Evolutionary conservation across 2,797 vertebrate genomes (phyloP).

Genomic region (Etheostoma perlongum): DNA sequence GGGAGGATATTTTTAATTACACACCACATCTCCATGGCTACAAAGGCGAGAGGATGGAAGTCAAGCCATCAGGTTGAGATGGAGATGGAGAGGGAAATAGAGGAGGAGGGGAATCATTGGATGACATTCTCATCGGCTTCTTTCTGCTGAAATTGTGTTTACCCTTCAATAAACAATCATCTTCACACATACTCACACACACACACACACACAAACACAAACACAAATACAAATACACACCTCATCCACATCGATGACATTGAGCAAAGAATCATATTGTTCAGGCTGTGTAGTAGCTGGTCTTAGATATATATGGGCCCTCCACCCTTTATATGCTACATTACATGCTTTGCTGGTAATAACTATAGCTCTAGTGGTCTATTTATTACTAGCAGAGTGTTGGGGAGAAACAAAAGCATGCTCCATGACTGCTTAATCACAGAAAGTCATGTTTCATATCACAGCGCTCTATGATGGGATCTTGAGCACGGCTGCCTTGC

Average conservation of each 20-base stretch:
- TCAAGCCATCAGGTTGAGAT: slow-evolving; percentile 58
- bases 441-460: slow-evolving; percentile 63
- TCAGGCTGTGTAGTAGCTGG: slow-evolving; percentile 38
- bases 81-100: slow-evolving; percentile 50
- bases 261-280: slow-evolving; percentile 52
- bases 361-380: slow-evolving; percentile 38
- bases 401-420: slow-evolving; percentile 47
- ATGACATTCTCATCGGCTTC: slow-evolving; percentile 57
- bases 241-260: slow-evolving; percentile 37
- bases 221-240: slow-evolving; percentile 14
- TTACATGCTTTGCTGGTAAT: slow-evolving; percentile 58
- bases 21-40: slow-evolving; percentile 73
- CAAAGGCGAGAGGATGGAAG: slow-evolving; percentile 54
- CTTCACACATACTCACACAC: slow-evolving; percentile 37
- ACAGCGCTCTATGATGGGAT: slow-evolving; percentile 59
- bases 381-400: slow-evolving; percentile 49
- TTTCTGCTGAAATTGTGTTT: slow-evolving; percentile 65
- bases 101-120: slow-evolving; percentile 30
- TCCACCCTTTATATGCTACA: slow-evolving; percentile 35
- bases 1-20: slow-evolving; percentile 82
- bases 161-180: slow-evolving; percentile 70
- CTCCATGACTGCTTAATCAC: slow-evolving; percentile 71
- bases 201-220: slow-evolving; percentile 35
- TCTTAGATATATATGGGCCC: slow-evolving; percentile 20
- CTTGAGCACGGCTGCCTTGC: slow-evolving; percentile 51